A percentile compares a stretch with the other conserved stretches of the same genome.
These are phyloP conservation scores for Formicarius rufipectus DNA, from an alignment of 2,113 vertebrate genomes.

Conservation along the genomic window DNA sequence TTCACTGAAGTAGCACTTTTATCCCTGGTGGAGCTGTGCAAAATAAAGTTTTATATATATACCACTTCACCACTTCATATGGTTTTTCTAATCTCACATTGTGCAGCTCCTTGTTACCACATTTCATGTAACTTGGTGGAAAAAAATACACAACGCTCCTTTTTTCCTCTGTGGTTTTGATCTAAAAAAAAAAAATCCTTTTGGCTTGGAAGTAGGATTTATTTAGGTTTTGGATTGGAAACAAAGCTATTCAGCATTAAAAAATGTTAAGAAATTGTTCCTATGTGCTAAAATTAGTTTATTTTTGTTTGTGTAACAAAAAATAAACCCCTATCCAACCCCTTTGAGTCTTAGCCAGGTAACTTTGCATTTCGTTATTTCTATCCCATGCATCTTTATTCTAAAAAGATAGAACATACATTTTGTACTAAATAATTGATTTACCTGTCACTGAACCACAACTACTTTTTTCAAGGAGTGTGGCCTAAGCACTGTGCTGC, in stretches of 20 bases:
- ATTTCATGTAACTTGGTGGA: background rate
- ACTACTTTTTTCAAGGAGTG: background rate
- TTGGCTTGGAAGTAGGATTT: background rate
- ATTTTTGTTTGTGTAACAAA: background rate
- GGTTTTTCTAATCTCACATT: background rate
- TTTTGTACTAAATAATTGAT: background rate
- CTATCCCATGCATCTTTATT: background rate
- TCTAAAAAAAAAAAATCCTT: background rate
- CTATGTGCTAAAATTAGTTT: background rate
- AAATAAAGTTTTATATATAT: background rate
- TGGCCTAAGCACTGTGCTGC: background rate
- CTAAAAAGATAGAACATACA: background rate
- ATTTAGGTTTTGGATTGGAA: background rate
- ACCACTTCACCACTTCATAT: background rate
- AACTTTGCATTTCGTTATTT: background rate
- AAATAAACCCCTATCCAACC: background rate
- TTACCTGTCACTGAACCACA: background rate
- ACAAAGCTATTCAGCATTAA: background rate
- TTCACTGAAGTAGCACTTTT: conserved; percentile 9
- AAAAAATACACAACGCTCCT: background rate
- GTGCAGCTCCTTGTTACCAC: background rate
- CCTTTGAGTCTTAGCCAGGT: background rate
- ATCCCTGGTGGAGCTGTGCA: background rate
- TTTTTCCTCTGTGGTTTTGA: background rate
- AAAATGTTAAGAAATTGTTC: background rate